A percentile compares a stretch with the other conserved stretches of the same genome.
Conservation (phyloP, 53 echinoderm and acorn worm genomes). For the Holothuria scabra region DNA sequence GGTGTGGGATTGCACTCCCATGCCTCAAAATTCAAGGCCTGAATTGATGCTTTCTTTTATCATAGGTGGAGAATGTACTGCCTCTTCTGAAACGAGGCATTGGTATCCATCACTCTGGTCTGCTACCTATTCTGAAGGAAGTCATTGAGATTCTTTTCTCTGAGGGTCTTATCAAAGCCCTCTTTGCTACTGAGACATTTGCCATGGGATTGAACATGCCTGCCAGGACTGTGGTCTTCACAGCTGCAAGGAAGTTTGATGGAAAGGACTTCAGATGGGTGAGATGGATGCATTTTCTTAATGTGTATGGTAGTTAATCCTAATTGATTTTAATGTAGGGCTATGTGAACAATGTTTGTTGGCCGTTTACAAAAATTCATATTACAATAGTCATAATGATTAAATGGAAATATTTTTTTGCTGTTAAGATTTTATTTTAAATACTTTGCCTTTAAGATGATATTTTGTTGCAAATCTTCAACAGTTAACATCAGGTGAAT, state of each 20-base stretch:
- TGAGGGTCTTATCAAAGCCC: slow-evolving; percentile 94
- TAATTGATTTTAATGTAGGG: too few species aligned
- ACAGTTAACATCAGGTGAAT: slow-evolving; percentile 95
- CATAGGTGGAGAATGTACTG: slow-evolving; percentile 96
- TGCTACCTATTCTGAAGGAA: slow-evolving; percentile 94
- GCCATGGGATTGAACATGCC: slow-evolving; percentile 99
- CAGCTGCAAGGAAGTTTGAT: slow-evolving; percentile 96
- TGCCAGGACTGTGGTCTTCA: slow-evolving; percentile 98
- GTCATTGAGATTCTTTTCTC: slow-evolving; percentile 95
- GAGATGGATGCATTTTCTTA: slow-evolving; percentile 3
- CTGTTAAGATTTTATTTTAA: too few species aligned
- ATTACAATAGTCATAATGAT: too few species aligned
- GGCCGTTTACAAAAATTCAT: too few species aligned
- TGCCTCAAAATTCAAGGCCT: too few species aligned
- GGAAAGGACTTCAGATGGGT: slow-evolving; percentile 99
- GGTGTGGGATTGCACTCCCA: too few species aligned
- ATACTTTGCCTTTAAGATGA: too few species aligned
- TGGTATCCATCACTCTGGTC: slow-evolving; percentile 90
- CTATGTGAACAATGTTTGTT: too few species aligned
- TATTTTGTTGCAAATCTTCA: too few species aligned
- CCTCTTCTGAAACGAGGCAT: slow-evolving; percentile 93
- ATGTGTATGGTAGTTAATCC: neutral
- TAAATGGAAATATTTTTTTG: too few species aligned
- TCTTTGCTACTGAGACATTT: slow-evolving; percentile 99
- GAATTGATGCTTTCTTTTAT: neutral